A percentile compares a stretch with the other conserved stretches of the same genome.
phyloP scores from a whole-genome alignment of 2,113 vertebrate genomes.

The Myotis lucifugus region DNA sequence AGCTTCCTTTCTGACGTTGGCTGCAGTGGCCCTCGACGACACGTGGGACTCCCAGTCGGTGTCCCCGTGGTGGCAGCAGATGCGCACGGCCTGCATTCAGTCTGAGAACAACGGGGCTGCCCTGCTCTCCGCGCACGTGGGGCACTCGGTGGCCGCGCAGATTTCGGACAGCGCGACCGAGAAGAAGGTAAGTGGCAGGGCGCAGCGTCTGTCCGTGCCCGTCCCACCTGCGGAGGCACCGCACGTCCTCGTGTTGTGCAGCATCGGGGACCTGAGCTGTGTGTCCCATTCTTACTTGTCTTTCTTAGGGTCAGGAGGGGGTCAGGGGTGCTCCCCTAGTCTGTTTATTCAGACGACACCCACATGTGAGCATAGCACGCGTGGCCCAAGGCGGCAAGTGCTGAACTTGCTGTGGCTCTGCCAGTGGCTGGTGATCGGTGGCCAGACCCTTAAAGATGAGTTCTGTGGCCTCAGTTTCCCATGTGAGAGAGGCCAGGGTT shows the following conservation, averaged over 20 bases:
- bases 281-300: neutral
- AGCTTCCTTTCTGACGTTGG: fast-evolving
- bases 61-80: conserved; percentile 98
- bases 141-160: conserved; percentile 89
- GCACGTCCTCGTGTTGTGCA: neutral
- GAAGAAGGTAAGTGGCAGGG: conserved; percentile 86
- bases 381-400: no score
- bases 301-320: fast-evolving
- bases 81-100: conserved; percentile 92
- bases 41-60: conserved; percentile 94
- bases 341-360: neutral
- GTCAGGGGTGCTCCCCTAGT: neutral
- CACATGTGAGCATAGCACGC: neutral
- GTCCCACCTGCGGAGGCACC: fast-evolving
- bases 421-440: neutral
- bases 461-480: neutral
- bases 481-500: neutral
- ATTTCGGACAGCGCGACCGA: conserved; percentile 87
- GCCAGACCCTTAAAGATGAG: neutral
- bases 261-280: neutral
- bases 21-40: conserved; percentile 91
- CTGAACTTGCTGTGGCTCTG: neutral
- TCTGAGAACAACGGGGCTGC: conserved; percentile 92
- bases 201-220: fast-evolving
- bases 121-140: conserved; percentile 91